Base-by-base conservation (phyloP, 1,140 invertebrate species). In the Panagrolaimus sp. region DNA sequence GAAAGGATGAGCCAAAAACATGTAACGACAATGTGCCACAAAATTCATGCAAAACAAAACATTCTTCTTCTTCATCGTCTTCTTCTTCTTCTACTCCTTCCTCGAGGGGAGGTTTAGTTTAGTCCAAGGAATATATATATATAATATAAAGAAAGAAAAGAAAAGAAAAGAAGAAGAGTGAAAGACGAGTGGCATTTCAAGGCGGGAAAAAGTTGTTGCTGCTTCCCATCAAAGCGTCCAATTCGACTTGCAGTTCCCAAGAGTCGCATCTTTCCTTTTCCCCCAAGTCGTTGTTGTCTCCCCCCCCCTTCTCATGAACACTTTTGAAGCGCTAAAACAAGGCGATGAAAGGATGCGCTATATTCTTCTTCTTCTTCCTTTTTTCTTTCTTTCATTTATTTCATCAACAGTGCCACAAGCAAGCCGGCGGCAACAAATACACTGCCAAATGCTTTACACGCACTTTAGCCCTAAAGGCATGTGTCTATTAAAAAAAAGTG, bases 281-380 rank as follows among this genome's bases (percentile, higher is more conserved):
- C 10, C 52, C 52, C 52, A 28, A 26, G 28, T 12, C 21, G 15
- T 28, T 12, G 52, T 58, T 28, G 21, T 28, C 21, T 26, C 52
- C 21, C 28, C 52, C 28, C 28, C 48, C 26, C 48, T 52, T 58
- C 32, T 58, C 52, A 58, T 58, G 52, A 58, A 58, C 52, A 58
- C 28, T 58, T 48, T 58, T 58, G 17, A 58, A 58, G 52, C 52
- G 52, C 52, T 58, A 58, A 58, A 58, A 58, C 52, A 58, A 58
- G 52, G 32, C 32, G 21, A 58, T 28, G 21, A 28, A 58, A 58
- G 28, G 52, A 58, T 58, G 52, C 52, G 52, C 52, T 28, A 21
- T 58, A 26, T 58, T 58, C 28, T n/a, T 48, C 47, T 15, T 10
- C 9, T 58, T 21, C 28, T 58, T 58, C 28, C 17, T 24, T n/a